Evolutionary conservation across 2,113 vertebrate genomes (phyloP).

Genomic region (Nannospalax galili): DNA sequence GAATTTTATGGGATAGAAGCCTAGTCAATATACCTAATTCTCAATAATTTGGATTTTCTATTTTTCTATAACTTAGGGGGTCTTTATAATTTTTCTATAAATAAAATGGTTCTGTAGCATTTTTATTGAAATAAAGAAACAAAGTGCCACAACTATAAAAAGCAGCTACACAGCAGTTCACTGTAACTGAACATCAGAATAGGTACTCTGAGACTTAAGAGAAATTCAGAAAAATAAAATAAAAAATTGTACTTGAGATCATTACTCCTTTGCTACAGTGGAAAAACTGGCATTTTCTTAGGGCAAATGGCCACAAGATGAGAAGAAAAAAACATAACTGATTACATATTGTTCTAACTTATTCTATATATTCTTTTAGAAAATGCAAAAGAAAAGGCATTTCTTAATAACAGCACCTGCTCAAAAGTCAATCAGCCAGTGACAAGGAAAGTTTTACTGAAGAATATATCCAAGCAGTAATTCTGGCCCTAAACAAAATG

Average conservation of each 20-base stretch:
- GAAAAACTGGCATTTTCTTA: neutral
- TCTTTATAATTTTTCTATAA: neutral
- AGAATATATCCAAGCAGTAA: neutral
- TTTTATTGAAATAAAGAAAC: slow-evolving; percentile 55
- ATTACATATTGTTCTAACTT: slow-evolving; percentile 8
- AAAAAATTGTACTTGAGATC: slow-evolving; percentile 20
- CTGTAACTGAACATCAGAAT: neutral
- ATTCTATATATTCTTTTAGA: neutral
- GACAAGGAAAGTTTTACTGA: neutral
- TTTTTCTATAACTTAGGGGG: neutral
- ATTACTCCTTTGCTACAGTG: neutral
- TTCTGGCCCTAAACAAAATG: neutral
- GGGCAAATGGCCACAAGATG: neutral
- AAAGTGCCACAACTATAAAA: slow-evolving; percentile 11
- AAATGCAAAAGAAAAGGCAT: slow-evolving; percentile 45
- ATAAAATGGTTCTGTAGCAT: slow-evolving; percentile 20
- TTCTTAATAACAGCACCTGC: neutral
- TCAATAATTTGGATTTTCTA: slow-evolving; percentile 42
- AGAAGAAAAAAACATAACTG: neutral
- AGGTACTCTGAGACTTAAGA: slow-evolving; percentile 35
- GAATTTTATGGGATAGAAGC: neutral
- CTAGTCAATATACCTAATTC: neutral
- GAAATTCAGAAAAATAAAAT: slow-evolving; percentile 19
- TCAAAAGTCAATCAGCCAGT: neutral
- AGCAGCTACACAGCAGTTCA: neutral